Percentiles rank a stretch among this genome's conserved stretches.
These are phyloP conservation scores for Euleptes europaea DNA, from an alignment of 2,113 vertebrate species.

Conservation along the genomic window DNA sequence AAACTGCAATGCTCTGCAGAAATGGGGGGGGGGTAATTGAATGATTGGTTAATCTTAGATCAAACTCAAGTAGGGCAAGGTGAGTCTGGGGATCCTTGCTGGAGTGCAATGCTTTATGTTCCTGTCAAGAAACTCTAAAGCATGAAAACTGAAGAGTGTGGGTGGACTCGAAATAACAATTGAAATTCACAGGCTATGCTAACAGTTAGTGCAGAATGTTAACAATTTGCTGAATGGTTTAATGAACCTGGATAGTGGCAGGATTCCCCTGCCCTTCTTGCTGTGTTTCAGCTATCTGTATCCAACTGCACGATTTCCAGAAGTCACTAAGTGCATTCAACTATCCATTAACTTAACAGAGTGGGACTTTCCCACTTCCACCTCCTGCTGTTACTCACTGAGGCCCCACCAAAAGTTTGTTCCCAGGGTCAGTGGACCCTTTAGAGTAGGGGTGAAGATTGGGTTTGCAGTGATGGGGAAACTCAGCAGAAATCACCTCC, in stretches of 20 bases:
- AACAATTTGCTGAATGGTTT: not conserved
- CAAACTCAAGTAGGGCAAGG: not conserved
- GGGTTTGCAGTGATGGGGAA: no score
- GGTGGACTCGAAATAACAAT: not conserved
- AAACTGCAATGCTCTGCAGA: not conserved
- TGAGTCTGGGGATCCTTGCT: conserved; percentile 3
- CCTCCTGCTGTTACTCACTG: no score
- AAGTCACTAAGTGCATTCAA: no score
- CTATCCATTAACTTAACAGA: no score
- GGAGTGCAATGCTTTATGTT: conserved; percentile 16
- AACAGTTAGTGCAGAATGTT: not conserved
- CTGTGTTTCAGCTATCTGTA: no score
- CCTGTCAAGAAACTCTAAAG: conserved; percentile 13
- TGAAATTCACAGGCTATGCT: not conserved
- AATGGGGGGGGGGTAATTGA: not conserved
- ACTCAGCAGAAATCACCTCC: no score
- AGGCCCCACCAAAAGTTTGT: no score
- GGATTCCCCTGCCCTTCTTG: no score
- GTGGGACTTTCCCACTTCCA: no score
- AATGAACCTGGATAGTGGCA: not conserved
- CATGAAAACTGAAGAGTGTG: not conserved
- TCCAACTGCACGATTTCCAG: no score
- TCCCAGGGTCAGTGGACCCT: no score
- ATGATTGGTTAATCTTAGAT: not conserved
- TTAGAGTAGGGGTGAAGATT: no score